These are phyloP conservation scores for Mobula birostris DNA, from an alignment of 2,113 vertebrate species.

Conservation along the genomic window DNA sequence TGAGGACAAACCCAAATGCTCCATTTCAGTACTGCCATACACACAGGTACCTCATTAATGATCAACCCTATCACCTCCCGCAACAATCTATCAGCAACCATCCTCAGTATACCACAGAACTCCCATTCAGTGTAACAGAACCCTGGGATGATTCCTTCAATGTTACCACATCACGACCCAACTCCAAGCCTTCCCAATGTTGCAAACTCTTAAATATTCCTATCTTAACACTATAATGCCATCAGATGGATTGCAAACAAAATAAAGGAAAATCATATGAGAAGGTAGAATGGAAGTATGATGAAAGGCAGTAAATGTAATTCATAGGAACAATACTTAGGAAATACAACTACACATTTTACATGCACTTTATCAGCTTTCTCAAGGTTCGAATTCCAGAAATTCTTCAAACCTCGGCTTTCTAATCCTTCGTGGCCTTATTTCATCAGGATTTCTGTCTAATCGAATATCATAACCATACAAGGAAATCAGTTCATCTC, in stretches of 20 bases:
- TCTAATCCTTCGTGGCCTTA: constrained; percentile 64
- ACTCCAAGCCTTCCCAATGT: neutral
- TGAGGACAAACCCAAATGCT: too few relatives aligned
- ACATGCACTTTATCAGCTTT: neutral
- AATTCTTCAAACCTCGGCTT: constrained; percentile 66
- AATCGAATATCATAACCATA: constrained; percentile 95
- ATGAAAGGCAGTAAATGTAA: neutral
- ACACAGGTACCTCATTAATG: too few relatives aligned
- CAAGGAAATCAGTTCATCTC: constrained; percentile 86
- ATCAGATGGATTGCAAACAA: too few relatives aligned
- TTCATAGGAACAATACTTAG: neutral
- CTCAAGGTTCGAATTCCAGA: neutral
- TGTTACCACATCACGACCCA: neutral
- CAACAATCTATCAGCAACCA: too few relatives aligned
- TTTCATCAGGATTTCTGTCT: constrained; percentile 67
- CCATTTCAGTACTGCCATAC: too few relatives aligned
- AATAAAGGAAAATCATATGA: neutral
- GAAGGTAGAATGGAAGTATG: neutral
- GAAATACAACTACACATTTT: neutral
- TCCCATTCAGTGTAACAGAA: too few relatives aligned
- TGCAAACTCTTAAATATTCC: neutral
- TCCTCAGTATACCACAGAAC: too few relatives aligned
- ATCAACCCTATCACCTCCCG: too few relatives aligned
- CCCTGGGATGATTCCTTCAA: too few relatives aligned
- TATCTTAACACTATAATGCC: neutral